Base-by-base conservation (phyloP, 2,113 vertebrate genomes). In the Crotalus helleri region DNA sequence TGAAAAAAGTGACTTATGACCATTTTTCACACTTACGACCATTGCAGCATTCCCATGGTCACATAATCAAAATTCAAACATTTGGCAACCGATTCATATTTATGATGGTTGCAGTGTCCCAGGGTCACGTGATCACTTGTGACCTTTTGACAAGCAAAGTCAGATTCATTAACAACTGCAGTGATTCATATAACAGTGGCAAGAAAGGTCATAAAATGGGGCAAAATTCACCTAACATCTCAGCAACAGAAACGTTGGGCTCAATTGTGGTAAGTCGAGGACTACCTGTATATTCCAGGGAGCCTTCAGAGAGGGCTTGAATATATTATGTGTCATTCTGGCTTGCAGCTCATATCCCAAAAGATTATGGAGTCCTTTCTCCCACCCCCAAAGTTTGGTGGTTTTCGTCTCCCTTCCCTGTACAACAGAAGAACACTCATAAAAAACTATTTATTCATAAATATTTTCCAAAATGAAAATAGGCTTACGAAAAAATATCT, bases 391-490 rank as follows among this genome's bases (percentile, higher is more conserved):
- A 44, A 5, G 46, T 51, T 21, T 23, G 19, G 2, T 24, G 5
- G 26, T 29, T 49, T 57, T 51, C 0, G 1, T n/a, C 24, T 23
- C 55, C 58, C 88, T 55, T 61, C 95, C 95, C 92, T 93, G 74
- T 92, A 93, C 93, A 93, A 95, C 92, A 95, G 93, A 96, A 96
- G 94, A 96, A 55, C 89, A 96, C 53, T 97, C 97, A 97, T 97
- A 97, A 96, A 97, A 97, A 97, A 97, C 96, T 97, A 97, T 97
- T 97, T 97, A 97, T 97, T 97, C 97, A 97, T 97, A 97, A 97
- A 97, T 97, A 97, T 97, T 97, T 97, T 97, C 97, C 97, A 97
- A 97, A 97, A 97, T 97, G 97, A 97, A 97, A 97, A 97, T 97
- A 97, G 97, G 97, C 97, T 97, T 97, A 97, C 97, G 97, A 97